phyloP scores from a whole-genome alignment of 2,797 vertebrate species.

The Thalassophryne amazonica region DNA sequence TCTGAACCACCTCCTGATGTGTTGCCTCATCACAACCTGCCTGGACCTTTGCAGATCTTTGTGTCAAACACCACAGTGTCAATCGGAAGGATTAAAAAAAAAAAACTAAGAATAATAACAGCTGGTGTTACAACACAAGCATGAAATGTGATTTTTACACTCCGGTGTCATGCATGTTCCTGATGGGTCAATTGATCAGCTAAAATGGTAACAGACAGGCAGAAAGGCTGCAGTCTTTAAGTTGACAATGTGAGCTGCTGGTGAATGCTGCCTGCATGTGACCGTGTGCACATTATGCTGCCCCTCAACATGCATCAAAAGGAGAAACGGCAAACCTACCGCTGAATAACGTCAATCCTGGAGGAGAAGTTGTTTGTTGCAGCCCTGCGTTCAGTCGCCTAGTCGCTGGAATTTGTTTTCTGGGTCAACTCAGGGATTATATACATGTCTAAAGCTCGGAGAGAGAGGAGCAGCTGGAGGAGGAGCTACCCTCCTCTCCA shows the following conservation, averaged over 20 bases:
- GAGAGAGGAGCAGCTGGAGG: conserved; percentile 42
- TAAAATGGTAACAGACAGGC: too few species aligned
- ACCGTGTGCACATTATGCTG: too few species aligned
- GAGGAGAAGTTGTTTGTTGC: too few species aligned
- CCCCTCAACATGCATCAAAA: too few species aligned
- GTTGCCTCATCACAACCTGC: conserved; percentile 17
- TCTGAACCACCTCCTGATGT: too few species aligned
- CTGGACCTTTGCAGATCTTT: conserved; percentile 6
- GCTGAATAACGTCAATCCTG: too few species aligned
- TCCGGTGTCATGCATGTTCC: background rate
- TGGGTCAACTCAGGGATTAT: conserved; percentile 81
- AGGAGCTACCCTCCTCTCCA: conserved; percentile 65
- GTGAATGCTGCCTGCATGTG: too few species aligned
- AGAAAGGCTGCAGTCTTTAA: too few species aligned
- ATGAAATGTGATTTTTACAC: background rate
- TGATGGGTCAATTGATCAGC: too few species aligned
- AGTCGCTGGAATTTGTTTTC: conserved; percentile 77
- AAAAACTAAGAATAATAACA: conserved; percentile 12
- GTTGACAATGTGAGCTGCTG: too few species aligned
- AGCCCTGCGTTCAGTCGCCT: conserved; percentile 47
- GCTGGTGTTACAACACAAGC: conserved; percentile 21
- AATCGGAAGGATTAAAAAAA: conserved; percentile 13
- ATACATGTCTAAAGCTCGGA: conserved; percentile 66
- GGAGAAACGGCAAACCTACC: too few species aligned
- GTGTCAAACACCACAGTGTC: conserved; percentile 33